Conservation (phyloP, 2,113 vertebrate species). For the Sus scrofa region T2T-Sscrofa CM000829.6:54341001-54341500, state of each 20-base stretch:
- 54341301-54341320: background rate
- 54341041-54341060: background rate
- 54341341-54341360: background rate
- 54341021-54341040: background rate
- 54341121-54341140: background rate
- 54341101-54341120: background rate
- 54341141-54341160: constrained; percentile 26
- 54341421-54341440: background rate
- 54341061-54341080: background rate
- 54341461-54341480: background rate
- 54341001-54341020: background rate
- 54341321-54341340: background rate
- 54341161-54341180: background rate
- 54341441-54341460: background rate
- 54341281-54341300: background rate
- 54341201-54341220: background rate
- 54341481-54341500: background rate
- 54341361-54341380: background rate
- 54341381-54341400: background rate
- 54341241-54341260: background rate
- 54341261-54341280: background rate
- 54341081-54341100: background rate
- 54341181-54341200: background rate
- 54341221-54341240: background rate
- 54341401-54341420: background rate